Base-by-base conservation (phyloP, 2,888 invertebrate genomes). In the Drepanosiphum platanoidis region DNA sequence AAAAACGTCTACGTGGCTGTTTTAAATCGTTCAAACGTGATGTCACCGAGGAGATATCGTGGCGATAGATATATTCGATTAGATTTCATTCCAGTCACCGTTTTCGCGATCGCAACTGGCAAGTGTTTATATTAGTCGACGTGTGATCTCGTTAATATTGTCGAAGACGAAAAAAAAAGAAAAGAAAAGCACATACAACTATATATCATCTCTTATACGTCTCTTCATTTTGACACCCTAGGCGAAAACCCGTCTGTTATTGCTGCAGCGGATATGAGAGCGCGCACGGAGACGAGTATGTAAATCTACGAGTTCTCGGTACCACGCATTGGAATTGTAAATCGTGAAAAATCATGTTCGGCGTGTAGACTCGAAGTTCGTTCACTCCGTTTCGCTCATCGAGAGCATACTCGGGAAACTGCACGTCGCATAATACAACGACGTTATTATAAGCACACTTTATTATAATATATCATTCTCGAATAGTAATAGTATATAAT, bases 151-250 rank as follows among this genome's bases (percentile, higher is more conserved):
- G 7, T 61, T n/a, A 7, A 27, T 61, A 61, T 61, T 61, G 36
- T 27, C 18, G 61, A 77, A 27, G 75, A 77, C 61, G 27, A 36
- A 34, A 61, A 61, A 77, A 77, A 58, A 27, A n/a, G n/a, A n/a
- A n/a, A n/a, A n/a, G n/a, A n/a, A n/a, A n/a, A n/a, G n/a, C n/a
- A n/a, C n/a, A n/a, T n/a, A n/a, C n/a, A n/a, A n/a, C n/a, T n/a
- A n/a, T n/a, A n/a, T n/a, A n/a, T n/a, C n/a, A n/a, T n/a, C n/a
- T n/a, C n/a, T 77, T 36, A 27, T 58, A 22, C n/a, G 32, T 75
- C 27, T 58, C 75, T 36, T 77, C 75, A 77, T 61, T 61, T 77
- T 61, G 75, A 61, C 75, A 77, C 75, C 61, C 36, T 36, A 36
- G 75, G 75, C 58, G 27, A 61, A 46, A 58, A 58, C 61, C 58